Conservation (phyloP, 1,140 invertebrate genomes). For the Sweltsa coloradensis region DNA sequence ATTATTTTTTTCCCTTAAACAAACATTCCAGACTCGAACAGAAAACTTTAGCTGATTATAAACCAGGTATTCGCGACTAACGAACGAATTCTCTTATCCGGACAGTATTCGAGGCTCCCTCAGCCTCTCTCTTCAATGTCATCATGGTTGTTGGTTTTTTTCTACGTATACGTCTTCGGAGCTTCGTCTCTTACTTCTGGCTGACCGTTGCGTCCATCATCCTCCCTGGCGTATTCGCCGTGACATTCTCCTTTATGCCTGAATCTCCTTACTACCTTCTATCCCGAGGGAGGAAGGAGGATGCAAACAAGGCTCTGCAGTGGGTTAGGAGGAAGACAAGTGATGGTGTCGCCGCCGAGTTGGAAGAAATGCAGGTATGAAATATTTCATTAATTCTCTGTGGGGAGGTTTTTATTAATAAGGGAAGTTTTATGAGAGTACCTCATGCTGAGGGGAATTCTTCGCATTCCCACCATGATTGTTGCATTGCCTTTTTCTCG, state of each 20-base stretch:
- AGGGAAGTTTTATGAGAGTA: background rate
- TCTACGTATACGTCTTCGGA: constrained; percentile 53
- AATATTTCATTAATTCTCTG: background rate
- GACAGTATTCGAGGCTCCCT: constrained; percentile 33
- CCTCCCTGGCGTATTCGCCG: constrained; percentile 26
- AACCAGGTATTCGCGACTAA: too few species aligned
- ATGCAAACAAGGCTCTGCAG: constrained; percentile 3
- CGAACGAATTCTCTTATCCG: too few species aligned
- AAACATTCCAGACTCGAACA: too few species aligned
- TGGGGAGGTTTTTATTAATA: background rate
- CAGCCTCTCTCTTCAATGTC: constrained; percentile 24
- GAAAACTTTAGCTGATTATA: too few species aligned
- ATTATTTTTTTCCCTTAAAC: too few species aligned
- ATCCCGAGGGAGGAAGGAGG: background rate
- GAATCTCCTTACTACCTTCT: constrained; percentile 31
- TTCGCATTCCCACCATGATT: too few species aligned
- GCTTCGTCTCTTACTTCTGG: constrained; percentile 39
- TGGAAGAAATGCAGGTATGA: constrained; percentile 35
- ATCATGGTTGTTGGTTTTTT: constrained; percentile 44
- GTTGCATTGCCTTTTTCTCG: too few species aligned
- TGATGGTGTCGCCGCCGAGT: constrained; percentile 41
- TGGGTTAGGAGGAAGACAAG: constrained; percentile 2
- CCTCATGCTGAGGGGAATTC: background rate
- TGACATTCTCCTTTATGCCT: constrained; percentile 29
- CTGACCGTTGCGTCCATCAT: constrained; percentile 28